phyloP scores from a whole-genome alignment of 1,140 invertebrate genomes.

The Euwallacea fornicatus region DNA sequence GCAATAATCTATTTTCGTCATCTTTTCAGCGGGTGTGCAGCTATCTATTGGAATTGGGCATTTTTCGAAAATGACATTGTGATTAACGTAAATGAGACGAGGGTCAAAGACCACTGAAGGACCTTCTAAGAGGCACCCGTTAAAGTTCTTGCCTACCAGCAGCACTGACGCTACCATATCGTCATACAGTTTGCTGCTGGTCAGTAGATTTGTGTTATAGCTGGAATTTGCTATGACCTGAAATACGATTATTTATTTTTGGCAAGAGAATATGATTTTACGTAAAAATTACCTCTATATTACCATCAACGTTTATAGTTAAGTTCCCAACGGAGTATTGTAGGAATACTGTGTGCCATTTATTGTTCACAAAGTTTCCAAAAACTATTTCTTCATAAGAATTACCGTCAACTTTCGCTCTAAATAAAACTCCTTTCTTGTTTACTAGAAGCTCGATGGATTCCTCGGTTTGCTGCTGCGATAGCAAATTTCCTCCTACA shows the following conservation, averaged over 20 bases:
- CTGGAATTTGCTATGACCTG: constrained; percentile 78
- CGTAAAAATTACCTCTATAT: constrained; percentile 51
- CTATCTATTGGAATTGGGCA: constrained; percentile 71
- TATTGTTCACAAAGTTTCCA: constrained; percentile 72
- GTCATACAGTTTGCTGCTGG: constrained; percentile 65
- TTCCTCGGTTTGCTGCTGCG: constrained; percentile 69
- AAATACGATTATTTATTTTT: constrained; percentile 38
- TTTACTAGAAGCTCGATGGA: constrained; percentile 67
- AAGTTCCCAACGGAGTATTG: constrained; percentile 66
- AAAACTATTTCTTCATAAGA: constrained; percentile 65
- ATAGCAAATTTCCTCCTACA: constrained; percentile 70
- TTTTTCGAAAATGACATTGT: constrained; percentile 70
- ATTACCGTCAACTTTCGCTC: constrained; percentile 59
- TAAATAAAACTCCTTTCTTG: constrained; percentile 68
- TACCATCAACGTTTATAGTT: constrained; percentile 61
- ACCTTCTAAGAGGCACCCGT: constrained; percentile 81
- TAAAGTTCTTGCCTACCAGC: constrained; percentile 77
- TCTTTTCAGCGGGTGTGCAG: constrained; percentile 57
- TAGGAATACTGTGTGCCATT: constrained; percentile 77
- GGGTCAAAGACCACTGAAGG: constrained; percentile 77
- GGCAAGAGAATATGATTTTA: constrained; percentile 20
- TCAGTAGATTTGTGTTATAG: constrained; percentile 72
- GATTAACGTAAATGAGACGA: constrained; percentile 58
- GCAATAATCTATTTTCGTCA: constrained; percentile 66
- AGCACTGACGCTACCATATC: constrained; percentile 59